Evolutionary conservation across 2,113 vertebrate species (phyloP).

Genomic region (Dasyprocta punctata): DNA sequence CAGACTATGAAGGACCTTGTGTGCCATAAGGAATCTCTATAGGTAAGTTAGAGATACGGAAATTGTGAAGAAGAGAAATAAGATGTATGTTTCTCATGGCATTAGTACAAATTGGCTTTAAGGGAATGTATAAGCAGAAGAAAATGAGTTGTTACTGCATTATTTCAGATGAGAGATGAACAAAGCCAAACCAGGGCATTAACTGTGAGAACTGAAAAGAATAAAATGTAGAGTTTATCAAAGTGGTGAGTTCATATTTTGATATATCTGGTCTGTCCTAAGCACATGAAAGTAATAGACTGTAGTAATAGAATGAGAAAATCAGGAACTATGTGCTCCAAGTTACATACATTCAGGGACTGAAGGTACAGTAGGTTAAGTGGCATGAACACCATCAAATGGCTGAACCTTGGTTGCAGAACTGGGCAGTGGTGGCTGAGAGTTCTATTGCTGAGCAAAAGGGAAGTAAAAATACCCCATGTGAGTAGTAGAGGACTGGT

Average conservation of each 20-base stretch:
- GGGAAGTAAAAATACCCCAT: not conserved
- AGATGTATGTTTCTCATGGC: not conserved
- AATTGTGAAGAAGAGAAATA: not conserved
- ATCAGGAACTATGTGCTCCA: not conserved
- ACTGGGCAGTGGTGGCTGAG: not conserved
- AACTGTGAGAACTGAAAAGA: not conserved
- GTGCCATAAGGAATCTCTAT: not conserved
- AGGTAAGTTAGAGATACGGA: not conserved
- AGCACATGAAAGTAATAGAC: not conserved
- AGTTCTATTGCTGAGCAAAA: not conserved
- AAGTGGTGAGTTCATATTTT: slow-evolving; percentile 3
- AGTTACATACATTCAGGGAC: not conserved
- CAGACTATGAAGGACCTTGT: not conserved
- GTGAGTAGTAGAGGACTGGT: not conserved
- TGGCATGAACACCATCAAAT: not conserved
- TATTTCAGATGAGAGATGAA: not conserved
- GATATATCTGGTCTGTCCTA: not conserved
- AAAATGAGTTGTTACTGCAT: not conserved
- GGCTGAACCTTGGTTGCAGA: not conserved
- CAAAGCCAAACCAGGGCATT: not conserved
- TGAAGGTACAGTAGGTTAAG: not conserved
- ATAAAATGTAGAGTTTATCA: not conserved
- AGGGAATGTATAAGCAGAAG: not conserved
- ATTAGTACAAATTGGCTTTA: not conserved
- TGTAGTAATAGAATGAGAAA: not conserved